phyloP scores from a whole-genome alignment of 2,113 vertebrate species.

The Opisthocomus hoazin region DNA sequence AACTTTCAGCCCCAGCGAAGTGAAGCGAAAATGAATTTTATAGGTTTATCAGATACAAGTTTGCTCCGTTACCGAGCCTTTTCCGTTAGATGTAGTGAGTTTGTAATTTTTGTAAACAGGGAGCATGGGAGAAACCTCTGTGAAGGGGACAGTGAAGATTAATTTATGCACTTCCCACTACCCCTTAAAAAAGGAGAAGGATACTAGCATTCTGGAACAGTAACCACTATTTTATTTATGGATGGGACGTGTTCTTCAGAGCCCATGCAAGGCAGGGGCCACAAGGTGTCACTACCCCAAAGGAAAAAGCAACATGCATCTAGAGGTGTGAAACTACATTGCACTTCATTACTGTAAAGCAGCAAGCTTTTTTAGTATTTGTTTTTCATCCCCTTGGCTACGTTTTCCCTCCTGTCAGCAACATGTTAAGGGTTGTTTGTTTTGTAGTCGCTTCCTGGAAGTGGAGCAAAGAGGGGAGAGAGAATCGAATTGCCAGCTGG shows the following conservation, averaged over 20 bases:
- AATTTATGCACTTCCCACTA: accelerated
- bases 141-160: not conserved
- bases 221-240: accelerated
- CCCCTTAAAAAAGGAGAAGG: not conserved
- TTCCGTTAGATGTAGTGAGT: not conserved
- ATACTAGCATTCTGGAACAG: not conserved
- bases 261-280: not conserved
- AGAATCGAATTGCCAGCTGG: not conserved
- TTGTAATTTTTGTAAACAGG: not conserved
- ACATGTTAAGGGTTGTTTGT: not conserved
- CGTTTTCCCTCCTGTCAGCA: not conserved
- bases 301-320: not conserved
- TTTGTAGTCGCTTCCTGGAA: not conserved
- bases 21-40: not conserved
- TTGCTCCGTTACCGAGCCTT: accelerated
- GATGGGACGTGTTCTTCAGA: not conserved
- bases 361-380: not conserved
- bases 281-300: slow-evolving; percentile 26
- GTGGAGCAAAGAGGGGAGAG: not conserved
- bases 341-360: not conserved
- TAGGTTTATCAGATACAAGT: not conserved
- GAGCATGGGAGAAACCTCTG: not conserved
- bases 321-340: not conserved
- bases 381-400: not conserved
- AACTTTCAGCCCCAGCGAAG: not conserved